Evolutionary conservation across 2,113 vertebrate species (phyloP).

Genomic region (Hassar affinis): DNA sequence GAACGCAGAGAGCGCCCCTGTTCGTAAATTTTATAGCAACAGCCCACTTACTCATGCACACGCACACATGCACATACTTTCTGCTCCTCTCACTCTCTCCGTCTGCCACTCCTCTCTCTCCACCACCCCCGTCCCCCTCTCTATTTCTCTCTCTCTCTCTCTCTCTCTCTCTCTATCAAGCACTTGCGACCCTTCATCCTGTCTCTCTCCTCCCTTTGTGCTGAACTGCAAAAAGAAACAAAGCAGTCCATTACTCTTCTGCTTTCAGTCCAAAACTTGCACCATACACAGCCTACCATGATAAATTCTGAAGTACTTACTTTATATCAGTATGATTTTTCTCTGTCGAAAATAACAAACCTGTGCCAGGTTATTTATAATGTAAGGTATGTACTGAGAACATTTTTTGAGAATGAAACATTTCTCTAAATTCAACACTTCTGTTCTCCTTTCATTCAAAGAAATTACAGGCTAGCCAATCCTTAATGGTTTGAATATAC

Average conservation of each 20-base stretch:
- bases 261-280: neutral
- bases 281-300: neutral
- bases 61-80: slow-evolving; percentile 14
- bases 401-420: too few relatives aligned
- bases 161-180: slow-evolving; percentile 10
- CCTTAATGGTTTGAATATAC: too few relatives aligned
- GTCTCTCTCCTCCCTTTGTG: slow-evolving; percentile 54
- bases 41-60: slow-evolving; percentile 49
- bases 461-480: too few relatives aligned
- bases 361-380: too few relatives aligned
- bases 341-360: too few relatives aligned
- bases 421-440: too few relatives aligned
- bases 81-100: slow-evolving; percentile 37
- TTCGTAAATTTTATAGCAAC: slow-evolving; percentile 69
- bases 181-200: slow-evolving; percentile 60
- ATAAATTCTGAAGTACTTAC: neutral
- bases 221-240: slow-evolving; percentile 19
- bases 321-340: neutral
- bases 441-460: too few relatives aligned
- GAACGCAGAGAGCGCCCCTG: slow-evolving; percentile 72
- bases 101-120: slow-evolving; percentile 24
- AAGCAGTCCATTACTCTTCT: slow-evolving; percentile 11
- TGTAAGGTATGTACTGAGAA: too few relatives aligned
- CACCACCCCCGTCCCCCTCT: neutral
- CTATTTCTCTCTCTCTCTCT: slow-evolving; percentile 51